Base-by-base conservation (phyloP, 2,888 invertebrate species). In the Empis stercorea region DNA sequence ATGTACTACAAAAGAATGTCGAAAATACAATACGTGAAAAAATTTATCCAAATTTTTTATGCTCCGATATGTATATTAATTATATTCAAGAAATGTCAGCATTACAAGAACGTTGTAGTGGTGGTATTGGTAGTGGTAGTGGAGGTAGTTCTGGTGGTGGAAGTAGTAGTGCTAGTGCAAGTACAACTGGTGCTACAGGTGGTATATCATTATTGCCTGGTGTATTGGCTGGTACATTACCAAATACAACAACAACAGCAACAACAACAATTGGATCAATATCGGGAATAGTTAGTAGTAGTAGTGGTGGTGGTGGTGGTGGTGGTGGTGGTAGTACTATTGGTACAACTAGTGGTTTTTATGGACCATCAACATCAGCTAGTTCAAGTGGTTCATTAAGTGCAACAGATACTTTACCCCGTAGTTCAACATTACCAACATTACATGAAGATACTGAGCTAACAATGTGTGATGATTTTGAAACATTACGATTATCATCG, bases 11-110 rank as follows among this genome's bases (percentile, higher is more conserved):
- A 63, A 73, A 76, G 48, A 83, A 87, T 73, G 76, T 76, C 60
- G 91, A 91, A 63, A 76, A 79, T 39, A 79, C 84, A 50, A 89
- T 95, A 65, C 84, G 84, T 54, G 83, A 84, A 65, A 85, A 88
- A 50, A 86, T 88, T 52, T 95, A 95, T 73, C 87, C 87, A 49
- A 84, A 88, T 70, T 96, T 96, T 72, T 78, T 96, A 55, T 84
- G 84, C 58, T 93, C 93, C 58, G 93, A 94, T 61, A 79, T 87
- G 69, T 95, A 94, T 75, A 81, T 94, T 61, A 78, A 81, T 64
- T 84, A 86, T 71, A 81, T 87, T 71, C 78, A 84, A 73, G 72
- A 82, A 72, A 72, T 78, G 74, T 64, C 66, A 7, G 65, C 61
- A 30, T 56, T 59, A 30, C 68, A 67, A 46, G 72, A 80, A 71